Evolutionary conservation across 2,888 invertebrate species (phyloP), one percentile per base, ranked within the genome.

Genomic region (Coelopa pilipes): DNA sequence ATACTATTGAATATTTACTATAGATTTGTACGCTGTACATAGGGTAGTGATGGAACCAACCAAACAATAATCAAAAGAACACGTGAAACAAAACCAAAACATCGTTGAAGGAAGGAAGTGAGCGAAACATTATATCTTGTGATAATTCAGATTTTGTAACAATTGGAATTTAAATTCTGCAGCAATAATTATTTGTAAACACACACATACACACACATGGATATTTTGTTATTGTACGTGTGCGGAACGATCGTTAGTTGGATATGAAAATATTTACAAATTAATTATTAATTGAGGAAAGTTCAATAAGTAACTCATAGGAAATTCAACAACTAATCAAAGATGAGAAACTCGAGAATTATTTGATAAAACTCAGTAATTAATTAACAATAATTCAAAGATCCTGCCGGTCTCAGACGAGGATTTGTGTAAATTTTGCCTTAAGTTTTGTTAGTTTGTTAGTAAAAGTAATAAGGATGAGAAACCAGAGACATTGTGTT

Each of bases 41-140:
- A 63, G 53, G 72, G 65, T 67, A 73, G 74, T 46, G 77, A 77
- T 79, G 79, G 82, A 80, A 34, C 7, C 81, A 82, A 85, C 82
- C 84, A 84, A 85, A 82, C 85, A 82, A 83, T 83, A 85, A 84
- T 84, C 85, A 84, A 85, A 34, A 34, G 34, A 34, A 7, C 2
- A 34, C 34, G 2, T 2, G 34, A 34, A 84, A 82, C 85, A 82
- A 83, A 85, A 84, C 85, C 85, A 84, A 84, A 84, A 85, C 7
- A 34, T 34, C 34, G 34, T 34, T 34, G 7, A 34, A 34, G 34
- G 7, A 34, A 34, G 34, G 7, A 34, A 34, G 34, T 34, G 34
- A 34, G 7, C 4, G 34, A 34, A 34, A 34, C 34, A 34, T 82
- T 84, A 82, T 82, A 82, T 84, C 83, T 83, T 84, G 84, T 84